phyloP scores from a whole-genome alignment of 2,797 vertebrate species.

The Stomatorhinus walkeri region DNA sequence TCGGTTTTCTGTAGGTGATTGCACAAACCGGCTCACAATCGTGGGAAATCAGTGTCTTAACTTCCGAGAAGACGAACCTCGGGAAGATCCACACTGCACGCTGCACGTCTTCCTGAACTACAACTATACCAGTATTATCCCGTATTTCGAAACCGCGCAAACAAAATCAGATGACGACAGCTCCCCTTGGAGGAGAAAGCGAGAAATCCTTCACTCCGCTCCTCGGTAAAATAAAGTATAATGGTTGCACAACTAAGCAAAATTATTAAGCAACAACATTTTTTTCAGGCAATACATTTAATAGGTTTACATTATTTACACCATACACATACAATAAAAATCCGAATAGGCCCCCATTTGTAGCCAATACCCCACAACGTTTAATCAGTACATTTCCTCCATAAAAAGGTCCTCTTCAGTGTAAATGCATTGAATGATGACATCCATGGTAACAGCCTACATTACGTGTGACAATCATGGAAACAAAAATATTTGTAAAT shows the following conservation, averaged over 20 bases:
- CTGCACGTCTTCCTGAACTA: constrained; percentile 38
- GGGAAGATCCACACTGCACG: neutral
- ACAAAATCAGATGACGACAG: constrained; percentile 26
- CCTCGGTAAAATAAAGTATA: neutral
- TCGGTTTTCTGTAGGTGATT: neutral
- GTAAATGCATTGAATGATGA: constrained; percentile 51
- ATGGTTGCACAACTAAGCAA: neutral
- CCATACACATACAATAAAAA: constrained; percentile 25
- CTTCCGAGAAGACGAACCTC: neutral
- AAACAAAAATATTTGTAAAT: constrained; percentile 14
- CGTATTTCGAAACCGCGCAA: neutral
- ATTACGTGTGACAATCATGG: constrained; percentile 40
- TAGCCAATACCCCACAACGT: constrained; percentile 43
- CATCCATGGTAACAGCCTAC: constrained; percentile 62
- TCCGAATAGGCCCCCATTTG: neutral
- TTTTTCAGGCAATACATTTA: constrained; percentile 35
- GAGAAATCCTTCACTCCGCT: neutral
- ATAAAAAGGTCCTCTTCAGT: constrained; percentile 37
- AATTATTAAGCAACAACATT: neutral
- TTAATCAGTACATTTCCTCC: constrained; percentile 46
- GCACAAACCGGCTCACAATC: constrained; percentile 28
- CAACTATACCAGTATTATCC: neutral
- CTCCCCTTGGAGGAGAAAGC: constrained; percentile 29
- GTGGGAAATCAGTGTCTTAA: constrained; percentile 8
- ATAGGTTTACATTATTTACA: constrained; percentile 36